Conservation (phyloP, 2,888 invertebrate genomes). For the Protophormia terraenovae region DNA sequence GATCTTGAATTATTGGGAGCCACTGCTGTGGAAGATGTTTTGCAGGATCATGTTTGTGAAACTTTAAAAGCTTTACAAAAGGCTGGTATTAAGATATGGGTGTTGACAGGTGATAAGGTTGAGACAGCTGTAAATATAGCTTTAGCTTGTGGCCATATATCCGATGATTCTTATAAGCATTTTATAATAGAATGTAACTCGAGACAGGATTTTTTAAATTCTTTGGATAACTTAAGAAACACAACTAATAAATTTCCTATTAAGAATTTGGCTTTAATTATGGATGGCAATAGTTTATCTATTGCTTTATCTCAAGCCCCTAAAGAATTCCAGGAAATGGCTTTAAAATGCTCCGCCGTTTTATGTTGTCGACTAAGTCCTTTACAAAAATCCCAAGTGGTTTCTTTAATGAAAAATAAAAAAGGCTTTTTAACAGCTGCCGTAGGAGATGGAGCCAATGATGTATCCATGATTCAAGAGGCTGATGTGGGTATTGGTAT, state of each 20-base stretch:
- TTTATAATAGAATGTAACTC: neutral
- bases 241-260: too few relatives aligned
- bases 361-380: neutral
- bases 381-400: neutral
- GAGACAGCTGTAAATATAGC: neutral
- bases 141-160: neutral
- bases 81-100: neutral
- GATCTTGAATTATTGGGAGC: neutral
- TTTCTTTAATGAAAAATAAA: conserved; percentile 69
- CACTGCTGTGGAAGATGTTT: neutral
- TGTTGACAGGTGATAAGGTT: neutral
- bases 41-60: neutral
- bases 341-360: neutral
- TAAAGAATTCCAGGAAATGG: neutral
- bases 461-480: conserved; percentile 98
- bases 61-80: neutral
- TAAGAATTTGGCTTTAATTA: neutral
- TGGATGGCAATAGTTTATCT: neutral
- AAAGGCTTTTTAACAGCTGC: conserved; percentile 91
- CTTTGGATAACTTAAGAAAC: neutral
- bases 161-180: neutral
- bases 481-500: conserved; percentile 96
- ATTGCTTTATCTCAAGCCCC: neutral
- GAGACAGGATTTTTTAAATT: neutral
- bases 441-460: conserved; percentile 98